Evolutionary conservation across 2,113 vertebrate species (phyloP).

Genomic region (Urocitellus parryii): DNA sequence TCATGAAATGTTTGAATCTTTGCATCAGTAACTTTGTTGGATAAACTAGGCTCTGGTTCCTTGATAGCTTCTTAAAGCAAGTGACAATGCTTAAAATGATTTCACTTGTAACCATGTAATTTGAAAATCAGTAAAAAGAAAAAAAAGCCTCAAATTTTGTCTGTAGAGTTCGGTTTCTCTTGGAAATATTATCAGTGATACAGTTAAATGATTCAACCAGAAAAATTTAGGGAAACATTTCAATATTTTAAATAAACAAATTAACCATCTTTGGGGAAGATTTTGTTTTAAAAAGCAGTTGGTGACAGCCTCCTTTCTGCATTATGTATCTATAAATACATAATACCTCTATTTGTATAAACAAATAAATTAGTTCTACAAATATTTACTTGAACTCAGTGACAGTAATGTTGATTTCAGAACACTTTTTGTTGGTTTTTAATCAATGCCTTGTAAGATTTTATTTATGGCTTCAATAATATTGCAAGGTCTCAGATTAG

Average conservation of each 20-base stretch:
- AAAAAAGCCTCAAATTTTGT: neutral
- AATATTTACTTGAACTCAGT: neutral
- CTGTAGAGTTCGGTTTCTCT: neutral
- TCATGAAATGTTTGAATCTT: neutral
- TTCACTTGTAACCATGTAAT: neutral
- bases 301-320: neutral
- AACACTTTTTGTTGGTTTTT: neutral
- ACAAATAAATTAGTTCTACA: neutral
- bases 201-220: neutral
- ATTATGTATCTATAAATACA: neutral
- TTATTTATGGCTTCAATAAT: neutral
- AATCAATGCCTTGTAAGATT: neutral
- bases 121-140: conserved; percentile 45
- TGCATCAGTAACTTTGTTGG: neutral
- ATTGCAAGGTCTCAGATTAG: neutral
- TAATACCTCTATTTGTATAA: neutral
- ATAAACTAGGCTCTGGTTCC: neutral
- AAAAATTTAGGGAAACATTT: neutral
- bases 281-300: neutral
- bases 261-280: neutral
- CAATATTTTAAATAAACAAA: neutral
- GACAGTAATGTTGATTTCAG: neutral
- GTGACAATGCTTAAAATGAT: conserved; percentile 21
- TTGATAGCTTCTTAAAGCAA: neutral
- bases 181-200: neutral